These are phyloP conservation scores for Spinus olivaceus DNA, from an alignment of 2,797 vertebrate species.

Conservation along the genomic window DNA sequence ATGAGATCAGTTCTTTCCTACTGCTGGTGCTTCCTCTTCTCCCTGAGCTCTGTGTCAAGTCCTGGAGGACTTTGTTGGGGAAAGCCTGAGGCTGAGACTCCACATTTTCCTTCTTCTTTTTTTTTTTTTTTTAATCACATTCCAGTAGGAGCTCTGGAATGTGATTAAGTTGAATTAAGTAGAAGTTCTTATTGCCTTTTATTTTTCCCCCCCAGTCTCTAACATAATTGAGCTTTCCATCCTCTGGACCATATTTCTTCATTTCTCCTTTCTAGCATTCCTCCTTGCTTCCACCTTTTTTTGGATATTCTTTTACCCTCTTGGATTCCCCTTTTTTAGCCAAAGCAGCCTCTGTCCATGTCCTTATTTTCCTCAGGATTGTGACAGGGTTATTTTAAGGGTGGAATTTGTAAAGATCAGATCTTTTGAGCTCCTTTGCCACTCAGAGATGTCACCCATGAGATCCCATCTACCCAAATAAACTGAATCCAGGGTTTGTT, in stretches of 20 bases:
- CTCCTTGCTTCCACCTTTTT: not conserved
- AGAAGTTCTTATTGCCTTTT: not conserved
- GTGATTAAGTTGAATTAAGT: too few relatives aligned
- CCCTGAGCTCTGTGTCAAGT: not conserved
- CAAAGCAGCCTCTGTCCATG: not conserved
- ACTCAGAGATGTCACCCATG: not conserved
- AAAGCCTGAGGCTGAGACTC: not conserved
- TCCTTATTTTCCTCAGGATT: not conserved
- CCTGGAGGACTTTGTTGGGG: not conserved
- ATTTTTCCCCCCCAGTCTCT: not conserved
- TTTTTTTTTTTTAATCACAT: too few relatives aligned
- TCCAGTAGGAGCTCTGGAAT: too few relatives aligned
- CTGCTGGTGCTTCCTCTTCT: not conserved
- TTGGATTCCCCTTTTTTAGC: not conserved
- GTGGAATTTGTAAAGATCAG: not conserved
- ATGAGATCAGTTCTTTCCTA: not conserved
- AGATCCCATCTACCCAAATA: not conserved
- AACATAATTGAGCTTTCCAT: not conserved
- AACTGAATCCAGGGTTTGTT: not conserved
- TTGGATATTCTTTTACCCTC: not conserved
- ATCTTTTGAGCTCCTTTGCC: not conserved
- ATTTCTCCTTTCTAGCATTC: not conserved
- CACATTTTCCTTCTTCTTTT: too few relatives aligned
- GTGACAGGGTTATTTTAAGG: not conserved
- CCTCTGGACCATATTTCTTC: not conserved